A percentile compares a stretch with the other conserved stretches of the same genome.
These are phyloP conservation scores for Glaucomys volans DNA, from an alignment of 2,113 vertebrate genomes.

Conservation along the genomic window DNA sequence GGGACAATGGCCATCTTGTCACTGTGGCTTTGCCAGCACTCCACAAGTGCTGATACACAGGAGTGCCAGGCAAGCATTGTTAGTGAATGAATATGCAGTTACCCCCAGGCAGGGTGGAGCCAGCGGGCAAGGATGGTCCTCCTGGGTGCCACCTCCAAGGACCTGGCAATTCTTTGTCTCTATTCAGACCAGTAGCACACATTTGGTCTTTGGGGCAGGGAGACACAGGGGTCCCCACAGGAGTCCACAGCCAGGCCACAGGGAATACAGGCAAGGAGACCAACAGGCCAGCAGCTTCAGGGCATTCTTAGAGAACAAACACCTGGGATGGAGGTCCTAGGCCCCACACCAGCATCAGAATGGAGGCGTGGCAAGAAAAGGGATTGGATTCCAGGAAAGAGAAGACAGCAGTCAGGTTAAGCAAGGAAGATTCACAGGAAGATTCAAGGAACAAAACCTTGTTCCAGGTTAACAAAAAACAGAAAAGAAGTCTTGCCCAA, in stretches of 20 bases:
- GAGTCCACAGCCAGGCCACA: neutral
- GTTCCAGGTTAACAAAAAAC: neutral
- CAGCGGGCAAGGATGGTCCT: neutral
- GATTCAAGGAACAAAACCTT: neutral
- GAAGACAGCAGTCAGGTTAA: neutral
- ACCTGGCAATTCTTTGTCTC: neutral
- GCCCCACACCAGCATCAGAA: neutral
- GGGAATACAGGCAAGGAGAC: neutral
- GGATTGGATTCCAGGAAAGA: neutral
- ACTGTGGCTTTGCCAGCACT: neutral
- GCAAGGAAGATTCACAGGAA: neutral
- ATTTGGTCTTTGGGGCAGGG: too few species aligned
- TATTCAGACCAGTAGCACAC: neutral
- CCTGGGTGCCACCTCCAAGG: neutral
- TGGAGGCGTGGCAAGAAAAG: neutral
- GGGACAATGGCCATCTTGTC: neutral
- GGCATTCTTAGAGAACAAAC: neutral
- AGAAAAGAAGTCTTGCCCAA: neutral
- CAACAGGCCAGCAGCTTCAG: neutral
- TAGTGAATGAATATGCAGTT: neutral
- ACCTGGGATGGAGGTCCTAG: neutral
- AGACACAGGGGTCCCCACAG: neutral
- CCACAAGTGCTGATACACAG: fast-evolving
- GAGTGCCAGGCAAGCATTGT: neutral
- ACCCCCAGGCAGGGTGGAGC: neutral